A percentile compares a stretch with the other conserved stretches of the same genome.
phyloP scores from a whole-genome alignment of 2,888 invertebrate genomes.

The Phrixothrix hirtus region DNA sequence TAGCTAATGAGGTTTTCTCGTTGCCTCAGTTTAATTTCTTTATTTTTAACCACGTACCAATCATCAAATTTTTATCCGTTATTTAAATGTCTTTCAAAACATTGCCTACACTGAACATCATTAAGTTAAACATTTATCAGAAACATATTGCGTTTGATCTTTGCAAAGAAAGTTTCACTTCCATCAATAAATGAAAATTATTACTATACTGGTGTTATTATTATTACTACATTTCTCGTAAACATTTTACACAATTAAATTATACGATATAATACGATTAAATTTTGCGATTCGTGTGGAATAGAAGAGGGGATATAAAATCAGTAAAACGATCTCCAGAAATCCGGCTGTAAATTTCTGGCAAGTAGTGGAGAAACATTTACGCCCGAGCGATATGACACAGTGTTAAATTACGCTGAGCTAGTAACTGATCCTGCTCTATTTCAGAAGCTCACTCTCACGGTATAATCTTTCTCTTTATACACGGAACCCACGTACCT shows the following conservation, averaged over 20 bases:
- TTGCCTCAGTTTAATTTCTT: too few relatives aligned
- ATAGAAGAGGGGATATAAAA: conserved; percentile 34
- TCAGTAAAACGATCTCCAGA: conserved; percentile 38
- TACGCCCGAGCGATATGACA: conserved; percentile 41
- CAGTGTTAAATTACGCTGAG: conserved; percentile 43
- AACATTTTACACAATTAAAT: conserved; percentile 9
- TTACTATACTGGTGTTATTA: too few relatives aligned
- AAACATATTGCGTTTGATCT: too few relatives aligned
- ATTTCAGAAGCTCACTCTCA: conserved; percentile 38
- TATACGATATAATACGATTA: conserved; percentile 12
- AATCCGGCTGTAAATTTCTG: conserved; percentile 43
- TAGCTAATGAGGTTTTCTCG: too few relatives aligned
- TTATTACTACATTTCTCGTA: too few relatives aligned
- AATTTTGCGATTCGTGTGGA: conserved; percentile 15
- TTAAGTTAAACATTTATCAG: too few relatives aligned
- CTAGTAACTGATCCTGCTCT: conserved; percentile 42
- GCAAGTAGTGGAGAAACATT: conserved; percentile 42
- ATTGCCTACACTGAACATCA: too few relatives aligned
- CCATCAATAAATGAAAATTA: too few relatives aligned
- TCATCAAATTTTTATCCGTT: too few relatives aligned
- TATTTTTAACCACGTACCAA: too few relatives aligned
- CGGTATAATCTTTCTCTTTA: conserved; percentile 33
- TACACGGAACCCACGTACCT: conserved; percentile 25
- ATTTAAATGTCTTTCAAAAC: too few relatives aligned
- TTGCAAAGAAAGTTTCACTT: too few relatives aligned